These are phyloP conservation scores for Mormoops blainvillei DNA, from an alignment of 2,113 vertebrate genomes.

Conservation along the genomic window DNA sequence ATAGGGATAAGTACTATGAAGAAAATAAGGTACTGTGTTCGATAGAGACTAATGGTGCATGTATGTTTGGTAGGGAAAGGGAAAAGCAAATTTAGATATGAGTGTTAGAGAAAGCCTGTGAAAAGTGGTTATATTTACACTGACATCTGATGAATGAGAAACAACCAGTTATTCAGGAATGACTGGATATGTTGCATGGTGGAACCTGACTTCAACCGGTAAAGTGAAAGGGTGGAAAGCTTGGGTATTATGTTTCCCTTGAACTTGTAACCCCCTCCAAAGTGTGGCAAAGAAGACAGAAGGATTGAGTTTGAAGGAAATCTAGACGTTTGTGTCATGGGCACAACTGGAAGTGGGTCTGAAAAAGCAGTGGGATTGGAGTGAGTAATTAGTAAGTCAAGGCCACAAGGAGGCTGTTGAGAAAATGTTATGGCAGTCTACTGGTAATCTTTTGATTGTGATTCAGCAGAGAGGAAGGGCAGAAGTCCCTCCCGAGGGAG, in stretches of 20 bases:
- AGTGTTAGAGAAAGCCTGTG: background rate
- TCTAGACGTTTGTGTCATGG: background rate
- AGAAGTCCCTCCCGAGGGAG: background rate
- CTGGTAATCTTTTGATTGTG: background rate
- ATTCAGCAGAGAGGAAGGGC: background rate
- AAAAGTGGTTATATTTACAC: background rate
- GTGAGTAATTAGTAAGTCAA: background rate
- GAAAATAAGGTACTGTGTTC: background rate
- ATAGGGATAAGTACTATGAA: background rate
- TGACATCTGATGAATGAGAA: background rate
- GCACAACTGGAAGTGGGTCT: background rate
- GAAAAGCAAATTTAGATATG: background rate
- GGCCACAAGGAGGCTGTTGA: background rate
- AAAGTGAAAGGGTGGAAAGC: background rate
- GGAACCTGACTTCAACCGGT: too few relatives aligned
- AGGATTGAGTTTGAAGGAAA: background rate
- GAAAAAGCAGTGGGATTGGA: background rate
- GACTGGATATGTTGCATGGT: too few relatives aligned
- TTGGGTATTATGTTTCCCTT: background rate
- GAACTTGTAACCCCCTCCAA: background rate
- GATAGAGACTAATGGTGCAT: background rate
- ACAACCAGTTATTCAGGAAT: background rate
- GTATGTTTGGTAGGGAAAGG: background rate
- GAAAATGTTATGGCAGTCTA: background rate
- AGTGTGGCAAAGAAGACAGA: background rate